Conservation (phyloP, 2,888 invertebrate genomes). For the Yponomeuta plumbellus region DNA sequence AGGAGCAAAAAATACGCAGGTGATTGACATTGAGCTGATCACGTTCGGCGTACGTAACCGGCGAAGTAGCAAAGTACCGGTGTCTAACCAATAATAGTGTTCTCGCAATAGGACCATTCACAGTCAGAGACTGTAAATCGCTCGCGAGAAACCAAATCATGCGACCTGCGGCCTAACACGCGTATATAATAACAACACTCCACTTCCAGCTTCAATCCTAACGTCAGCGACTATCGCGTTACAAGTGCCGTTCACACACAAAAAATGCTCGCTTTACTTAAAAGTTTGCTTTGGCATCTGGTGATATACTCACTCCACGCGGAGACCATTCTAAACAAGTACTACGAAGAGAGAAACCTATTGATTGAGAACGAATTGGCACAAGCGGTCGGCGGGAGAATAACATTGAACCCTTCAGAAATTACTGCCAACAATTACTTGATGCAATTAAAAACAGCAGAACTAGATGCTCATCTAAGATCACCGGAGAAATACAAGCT, state of each 20-base stretch:
- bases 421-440: constrained; percentile 70
- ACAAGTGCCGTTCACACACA: constrained; percentile 17
- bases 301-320: constrained; percentile 29
- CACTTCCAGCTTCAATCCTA: not conserved
- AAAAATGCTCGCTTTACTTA: constrained; percentile 26
- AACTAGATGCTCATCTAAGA: constrained; percentile 64
- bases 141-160: not conserved
- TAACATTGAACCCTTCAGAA: constrained; percentile 67
- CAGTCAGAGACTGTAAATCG: not conserved
- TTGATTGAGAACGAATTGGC: constrained; percentile 58
- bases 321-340: constrained; percentile 33
- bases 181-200: constrained; percentile 10
- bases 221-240: constrained; percentile 8
- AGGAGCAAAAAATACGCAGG: not conserved
- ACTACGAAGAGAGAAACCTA: constrained; percentile 34
- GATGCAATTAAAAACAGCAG: constrained; percentile 73
- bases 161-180: not conserved
- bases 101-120: not conserved
- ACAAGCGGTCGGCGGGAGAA: constrained; percentile 64
- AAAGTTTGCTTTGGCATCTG: constrained; percentile 29
- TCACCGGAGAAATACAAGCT: constrained; percentile 77
- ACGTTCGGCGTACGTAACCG: not conserved
- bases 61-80: not conserved
- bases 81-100: not conserved
- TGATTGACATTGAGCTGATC: not conserved